Evolutionary conservation across 2,797 vertebrate species (phyloP).

Genomic region (Helostoma temminkii): DNA sequence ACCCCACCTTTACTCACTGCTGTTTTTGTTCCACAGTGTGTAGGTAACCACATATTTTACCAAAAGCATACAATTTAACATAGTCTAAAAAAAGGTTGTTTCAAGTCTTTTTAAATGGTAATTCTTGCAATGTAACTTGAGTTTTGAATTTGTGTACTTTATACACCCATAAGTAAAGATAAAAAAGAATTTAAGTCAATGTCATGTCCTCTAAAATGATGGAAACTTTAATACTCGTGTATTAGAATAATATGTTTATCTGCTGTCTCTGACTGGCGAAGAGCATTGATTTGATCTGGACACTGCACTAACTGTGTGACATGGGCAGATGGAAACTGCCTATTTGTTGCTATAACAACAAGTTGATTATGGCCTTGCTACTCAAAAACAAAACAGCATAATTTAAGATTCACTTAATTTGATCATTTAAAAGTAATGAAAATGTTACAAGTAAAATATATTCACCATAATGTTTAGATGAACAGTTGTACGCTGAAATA

Average conservation of each 20-base stretch:
- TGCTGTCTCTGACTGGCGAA: background rate
- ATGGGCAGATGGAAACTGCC: conserved; percentile 19
- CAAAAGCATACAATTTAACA: too few relatives aligned
- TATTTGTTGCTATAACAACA: conserved; percentile 44
- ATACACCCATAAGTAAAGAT: too few relatives aligned
- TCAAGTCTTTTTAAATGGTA: too few relatives aligned
- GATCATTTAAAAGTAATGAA: background rate
- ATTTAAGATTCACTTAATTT: background rate
- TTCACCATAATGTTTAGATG: background rate
- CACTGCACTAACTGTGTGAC: conserved; percentile 25
- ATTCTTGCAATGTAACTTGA: too few relatives aligned
- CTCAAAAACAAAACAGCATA: conserved; percentile 8
- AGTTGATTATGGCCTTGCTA: conserved; percentile 17
- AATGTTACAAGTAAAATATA: background rate
- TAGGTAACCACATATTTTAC: too few relatives aligned
- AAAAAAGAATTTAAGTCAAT: too few relatives aligned
- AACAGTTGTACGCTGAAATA: background rate
- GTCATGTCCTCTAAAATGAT: too few relatives aligned
- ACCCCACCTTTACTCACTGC: too few relatives aligned
- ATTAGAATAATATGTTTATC: conserved; percentile 8
- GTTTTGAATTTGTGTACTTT: too few relatives aligned
- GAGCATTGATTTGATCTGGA: conserved; percentile 38
- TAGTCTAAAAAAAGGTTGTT: too few relatives aligned
- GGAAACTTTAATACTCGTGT: conserved; percentile 4
- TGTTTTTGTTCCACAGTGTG: too few relatives aligned